Evolutionary conservation across 2,888 invertebrate species (phyloP), one percentile per base, ranked within the genome.

Genomic region (Miltochrista miniata): DNA sequence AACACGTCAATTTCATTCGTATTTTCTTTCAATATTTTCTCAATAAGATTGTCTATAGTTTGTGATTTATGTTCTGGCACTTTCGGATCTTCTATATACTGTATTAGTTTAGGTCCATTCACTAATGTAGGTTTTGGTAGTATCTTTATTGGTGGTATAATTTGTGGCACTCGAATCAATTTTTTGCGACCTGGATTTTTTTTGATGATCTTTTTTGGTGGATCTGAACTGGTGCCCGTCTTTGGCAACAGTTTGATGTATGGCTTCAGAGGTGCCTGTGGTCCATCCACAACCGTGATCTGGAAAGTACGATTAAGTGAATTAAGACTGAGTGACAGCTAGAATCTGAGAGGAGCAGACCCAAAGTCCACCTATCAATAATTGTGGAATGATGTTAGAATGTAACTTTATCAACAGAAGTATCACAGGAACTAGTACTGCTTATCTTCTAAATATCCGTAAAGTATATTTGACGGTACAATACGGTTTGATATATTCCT

Each of bases 1-100:
- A 91, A 91, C 0, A 91, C 89, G 52, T 91, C 91, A 41, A 91
- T 87, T 79, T 90, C 90, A 61, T 91, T 91, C 18, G 90, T 90
- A 44, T 87, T 87, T 49, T 91, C 91, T 64, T 85, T 90, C 0
- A 91, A 62, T 38, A 90, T 79, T 69, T 84, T 90, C 54, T 91
- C 91, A 63, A 90, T 88, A 2, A 91, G 75, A 66, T 83, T 89
- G 56, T 91, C 90, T 61, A 91, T 76, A 1, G 77, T 76, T 60
- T 90, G 83, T 0, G 89, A 85, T 51, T 84, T 76, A 33, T 82
- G 81, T 42, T 85, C 83, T 0, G 79, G 65, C 43, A 70, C 55
- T 61, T 85, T 88, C 36, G 79, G 74, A 29, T 90, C 87, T 57
- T 89, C 89, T 1, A 89, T 67, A 31, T 85, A 86, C 43, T 83